phyloP scores from a whole-genome alignment of 92 coral and sea anemone species.

The Virgularia gustaviana region DNA sequence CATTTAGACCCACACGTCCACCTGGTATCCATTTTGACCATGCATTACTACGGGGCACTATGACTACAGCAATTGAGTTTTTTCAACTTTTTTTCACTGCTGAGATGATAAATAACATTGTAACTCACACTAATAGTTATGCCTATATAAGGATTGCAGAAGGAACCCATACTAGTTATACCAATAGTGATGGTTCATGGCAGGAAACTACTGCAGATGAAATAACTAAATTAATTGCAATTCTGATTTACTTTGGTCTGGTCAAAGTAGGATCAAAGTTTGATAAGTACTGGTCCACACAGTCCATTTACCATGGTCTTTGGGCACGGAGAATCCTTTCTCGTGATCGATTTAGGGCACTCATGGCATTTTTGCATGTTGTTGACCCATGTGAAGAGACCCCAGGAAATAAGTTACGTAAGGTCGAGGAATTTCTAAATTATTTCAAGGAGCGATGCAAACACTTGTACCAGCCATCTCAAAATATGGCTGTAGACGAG shows the following conservation, averaged over 20 bases:
- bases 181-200: constrained; percentile 63
- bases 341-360: constrained; percentile 39
- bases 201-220: constrained; percentile 50
- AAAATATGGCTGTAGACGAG: constrained; percentile 63
- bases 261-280: constrained; percentile 33
- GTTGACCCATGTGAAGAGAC: constrained; percentile 57
- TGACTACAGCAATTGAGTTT: constrained; percentile 66
- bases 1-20: constrained; percentile 54
- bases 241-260: constrained; percentile 61
- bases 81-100: constrained; percentile 53
- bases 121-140: constrained; percentile 58
- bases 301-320: constrained; percentile 66
- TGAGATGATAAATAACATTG: constrained; percentile 48
- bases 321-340: constrained; percentile 62
- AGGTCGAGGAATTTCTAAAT: constrained; percentile 50
- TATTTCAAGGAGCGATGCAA: constrained; percentile 53
- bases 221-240: constrained; percentile 51
- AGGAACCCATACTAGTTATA: constrained; percentile 40
- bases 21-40: constrained; percentile 52
- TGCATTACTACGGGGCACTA: constrained; percentile 31
- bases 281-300: constrained; percentile 64
- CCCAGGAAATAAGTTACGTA: constrained; percentile 50
- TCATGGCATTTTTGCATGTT: constrained; percentile 62
- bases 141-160: constrained; percentile 47
- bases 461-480: constrained; percentile 57